Conservation (phyloP, 2,113 vertebrate genomes). For the Lasiurus borealis region DNA sequence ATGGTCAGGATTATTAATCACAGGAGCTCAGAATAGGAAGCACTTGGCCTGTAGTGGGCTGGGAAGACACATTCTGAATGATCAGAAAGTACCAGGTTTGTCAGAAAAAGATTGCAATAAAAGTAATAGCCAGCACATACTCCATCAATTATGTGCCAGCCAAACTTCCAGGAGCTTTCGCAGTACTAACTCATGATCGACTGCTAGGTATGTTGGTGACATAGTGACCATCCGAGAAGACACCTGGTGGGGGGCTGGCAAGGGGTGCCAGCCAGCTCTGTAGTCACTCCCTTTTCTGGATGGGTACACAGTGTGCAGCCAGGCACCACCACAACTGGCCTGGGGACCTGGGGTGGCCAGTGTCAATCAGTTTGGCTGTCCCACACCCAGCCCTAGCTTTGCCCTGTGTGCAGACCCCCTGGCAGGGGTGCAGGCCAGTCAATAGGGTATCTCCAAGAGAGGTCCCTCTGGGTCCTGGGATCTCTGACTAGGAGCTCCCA, state of each 20-base stretch:
- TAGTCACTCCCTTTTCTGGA: neutral
- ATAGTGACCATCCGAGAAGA: neutral
- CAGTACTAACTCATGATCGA: rapidly evolving
- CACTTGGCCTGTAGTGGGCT: too few relatives aligned
- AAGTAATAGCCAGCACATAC: neutral
- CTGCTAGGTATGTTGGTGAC: rapidly evolving
- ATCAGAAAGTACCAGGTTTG: neutral
- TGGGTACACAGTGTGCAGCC: neutral
- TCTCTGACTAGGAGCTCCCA: neutral
- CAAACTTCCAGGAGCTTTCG: neutral
- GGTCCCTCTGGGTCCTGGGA: neutral
- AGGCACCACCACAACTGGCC: neutral
- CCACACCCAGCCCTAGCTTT: neutral
- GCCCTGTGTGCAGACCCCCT: neutral
- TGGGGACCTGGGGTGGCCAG: neutral
- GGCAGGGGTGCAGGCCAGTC: neutral
- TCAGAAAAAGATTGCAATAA: neutral
- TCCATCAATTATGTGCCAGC: neutral
- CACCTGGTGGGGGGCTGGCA: neutral
- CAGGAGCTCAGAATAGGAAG: too few relatives aligned
- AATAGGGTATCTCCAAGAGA: neutral
- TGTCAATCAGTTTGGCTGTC: too few relatives aligned
- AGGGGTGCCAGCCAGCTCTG: neutral
- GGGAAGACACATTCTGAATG: neutral
- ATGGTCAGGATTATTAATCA: rapidly evolving